Evolutionary conservation across 1,140 invertebrate genomes (phyloP), one percentile per base, ranked within the genome.

Genomic region (Riptortus pedestris): DNA sequence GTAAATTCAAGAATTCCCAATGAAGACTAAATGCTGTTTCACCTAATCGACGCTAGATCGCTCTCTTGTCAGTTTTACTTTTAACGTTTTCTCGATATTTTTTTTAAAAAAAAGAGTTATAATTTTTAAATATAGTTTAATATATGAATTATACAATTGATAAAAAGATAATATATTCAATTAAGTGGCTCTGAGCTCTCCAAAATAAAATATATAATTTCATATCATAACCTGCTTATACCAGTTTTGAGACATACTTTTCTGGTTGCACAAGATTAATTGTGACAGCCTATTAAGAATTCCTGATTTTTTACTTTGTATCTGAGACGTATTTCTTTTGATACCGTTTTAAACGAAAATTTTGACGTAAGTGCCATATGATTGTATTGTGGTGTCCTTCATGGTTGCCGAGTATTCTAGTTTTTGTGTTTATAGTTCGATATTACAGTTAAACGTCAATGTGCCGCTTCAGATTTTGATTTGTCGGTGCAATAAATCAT

Each of bases 321-420:
- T 38, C 5, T 38, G 5, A 38, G n/a, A 7, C 31, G 14, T 14
- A 5, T 38, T 7, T 7, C 5, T 38, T 38, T 38, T 38, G 31
- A 38, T 7, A 38, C 14, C 31, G 14, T 5, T 38, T 38, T 7
- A 7, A 9, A 55, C 24, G 2, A 26, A 55, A 22, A 55, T 26
- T 55, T 55, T 55, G 51, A 55, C 51, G 24, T 55, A 55, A 24
- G 12, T 16, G 26, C 20, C 51, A 55, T 55, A 55, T 55, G 51
- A 55, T 18, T 55, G 24, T 55, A 55, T 24, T 48, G 18, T 47
- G 26, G 51, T 55, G 51, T 55, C 51, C 22, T 55, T 24, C 22
- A 55, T 55, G 51, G 51, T 55, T 26, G 24, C 51, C 18, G 22
- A 24, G 26, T 18, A 55, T 55, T 24, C 9, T 24, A 55, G 51